These are phyloP conservation scores for Dasypogon diadema DNA, from an alignment of 2,888 invertebrate species.

Conservation along the genomic window DNA sequence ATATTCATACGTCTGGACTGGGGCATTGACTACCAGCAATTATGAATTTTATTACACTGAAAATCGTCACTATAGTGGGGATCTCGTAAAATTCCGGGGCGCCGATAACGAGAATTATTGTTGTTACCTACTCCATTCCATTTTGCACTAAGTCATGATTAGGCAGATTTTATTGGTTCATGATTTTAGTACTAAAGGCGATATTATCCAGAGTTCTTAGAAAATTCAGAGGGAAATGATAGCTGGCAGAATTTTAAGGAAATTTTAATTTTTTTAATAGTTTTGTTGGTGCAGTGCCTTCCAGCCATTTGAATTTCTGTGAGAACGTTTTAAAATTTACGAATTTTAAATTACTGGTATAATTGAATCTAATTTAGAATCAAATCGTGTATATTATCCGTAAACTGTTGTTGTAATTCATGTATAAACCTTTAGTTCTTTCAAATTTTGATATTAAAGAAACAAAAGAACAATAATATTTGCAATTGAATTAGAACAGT, in stretches of 20 bases:
- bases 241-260: neutral
- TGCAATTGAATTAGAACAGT: too few species aligned
- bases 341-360: too few species aligned
- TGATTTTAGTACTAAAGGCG: neutral
- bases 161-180: neutral
- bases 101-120: neutral
- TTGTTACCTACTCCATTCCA: neutral
- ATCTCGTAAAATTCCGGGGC: constrained; percentile 10
- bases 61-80: constrained; percentile 27
- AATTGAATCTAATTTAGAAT: too few species aligned
- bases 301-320: too few species aligned
- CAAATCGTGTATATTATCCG: too few species aligned
- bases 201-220: neutral
- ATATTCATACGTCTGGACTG: constrained; percentile 36
- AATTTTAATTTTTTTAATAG: neutral
- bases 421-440: too few species aligned
- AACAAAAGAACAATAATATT: too few species aligned
- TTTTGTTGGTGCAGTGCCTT: too few species aligned
- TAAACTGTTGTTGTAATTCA: too few species aligned
- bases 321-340: too few species aligned
- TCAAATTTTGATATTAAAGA: too few species aligned
- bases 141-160: neutral
- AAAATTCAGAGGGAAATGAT: neutral
- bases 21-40: neutral
- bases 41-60: constrained; percentile 39